phyloP scores from a whole-genome alignment of 2,113 vertebrate genomes.

The Isichthys henryi region DNA sequence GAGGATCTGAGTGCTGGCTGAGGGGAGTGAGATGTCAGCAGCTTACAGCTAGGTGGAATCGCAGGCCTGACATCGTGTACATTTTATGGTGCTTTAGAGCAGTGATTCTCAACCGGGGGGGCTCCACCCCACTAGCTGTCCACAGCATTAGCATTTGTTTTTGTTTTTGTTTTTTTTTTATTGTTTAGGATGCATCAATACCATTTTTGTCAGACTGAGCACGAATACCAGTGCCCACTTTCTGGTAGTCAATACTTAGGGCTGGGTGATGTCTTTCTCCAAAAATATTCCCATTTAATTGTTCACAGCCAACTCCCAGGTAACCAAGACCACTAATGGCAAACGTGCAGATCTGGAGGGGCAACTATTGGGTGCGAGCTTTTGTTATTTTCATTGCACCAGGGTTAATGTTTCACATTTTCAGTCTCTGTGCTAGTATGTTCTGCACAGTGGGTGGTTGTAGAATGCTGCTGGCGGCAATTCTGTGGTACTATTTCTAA shows the following conservation, averaged over 20 bases:
- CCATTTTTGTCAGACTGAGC: neutral
- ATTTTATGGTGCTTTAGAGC: neutral
- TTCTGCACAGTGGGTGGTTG: neutral
- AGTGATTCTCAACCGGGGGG: neutral
- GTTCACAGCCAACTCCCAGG: neutral
- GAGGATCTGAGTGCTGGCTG: neutral
- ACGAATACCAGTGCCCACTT: neutral
- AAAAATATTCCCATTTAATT: neutral
- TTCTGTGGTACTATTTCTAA: neutral
- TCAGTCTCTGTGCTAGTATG: neutral
- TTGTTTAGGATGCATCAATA: neutral
- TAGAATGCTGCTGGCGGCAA: neutral
- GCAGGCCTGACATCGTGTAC: neutral
- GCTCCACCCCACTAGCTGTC: neutral
- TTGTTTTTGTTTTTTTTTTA: neutral
- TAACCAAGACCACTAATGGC: neutral
- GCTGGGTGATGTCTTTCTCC: neutral
- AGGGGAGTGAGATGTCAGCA: neutral
- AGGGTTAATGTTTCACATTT: neutral
- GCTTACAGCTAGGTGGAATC: neutral
- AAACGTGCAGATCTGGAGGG: neutral
- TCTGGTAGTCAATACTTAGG: neutral
- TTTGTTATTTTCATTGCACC: neutral
- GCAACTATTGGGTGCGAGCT: neutral
- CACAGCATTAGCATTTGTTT: neutral